Percentiles rank a stretch among this genome's conserved stretches.
phyloP scores from a whole-genome alignment of 2,797 vertebrate genomes.

The Helarctos malayanus region DNA sequence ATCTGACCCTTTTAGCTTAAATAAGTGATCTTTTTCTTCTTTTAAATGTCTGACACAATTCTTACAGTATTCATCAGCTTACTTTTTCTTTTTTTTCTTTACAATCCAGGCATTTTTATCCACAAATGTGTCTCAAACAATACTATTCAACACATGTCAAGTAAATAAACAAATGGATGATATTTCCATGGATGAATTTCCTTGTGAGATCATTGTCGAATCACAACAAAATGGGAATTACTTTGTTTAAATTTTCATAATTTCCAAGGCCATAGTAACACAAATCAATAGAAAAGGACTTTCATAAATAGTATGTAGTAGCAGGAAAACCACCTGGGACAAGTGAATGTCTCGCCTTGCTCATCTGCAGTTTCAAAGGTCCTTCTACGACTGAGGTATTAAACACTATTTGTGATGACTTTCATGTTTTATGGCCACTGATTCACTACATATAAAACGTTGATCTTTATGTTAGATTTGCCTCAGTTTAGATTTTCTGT shows the following conservation, averaged over 20 bases:
- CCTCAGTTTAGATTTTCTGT: constrained; percentile 8
- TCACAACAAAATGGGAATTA: neutral
- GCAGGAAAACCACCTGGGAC: neutral
- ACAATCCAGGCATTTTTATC: neutral
- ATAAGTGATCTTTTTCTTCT: neutral
- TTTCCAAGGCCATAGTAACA: neutral
- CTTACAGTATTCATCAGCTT: neutral
- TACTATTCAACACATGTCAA: neutral
- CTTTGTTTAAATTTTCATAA: constrained; percentile 48
- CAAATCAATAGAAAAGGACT: neutral
- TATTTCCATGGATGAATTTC: neutral
- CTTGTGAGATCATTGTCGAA: neutral
- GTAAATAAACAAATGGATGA: neutral
- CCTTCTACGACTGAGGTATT: neutral
- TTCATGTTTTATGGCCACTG: neutral
- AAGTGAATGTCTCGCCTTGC: neutral
- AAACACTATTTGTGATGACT: neutral
- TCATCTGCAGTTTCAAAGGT: neutral
- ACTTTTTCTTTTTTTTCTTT: neutral
- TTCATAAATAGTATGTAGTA: neutral
- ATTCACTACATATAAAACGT: neutral
- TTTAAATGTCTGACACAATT: neutral
- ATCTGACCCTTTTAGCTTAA: neutral
- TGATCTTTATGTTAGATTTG: neutral
- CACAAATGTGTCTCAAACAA: neutral